phyloP scores from a whole-genome alignment of 1,140 invertebrate species.

The Hetaerina americana region DNA sequence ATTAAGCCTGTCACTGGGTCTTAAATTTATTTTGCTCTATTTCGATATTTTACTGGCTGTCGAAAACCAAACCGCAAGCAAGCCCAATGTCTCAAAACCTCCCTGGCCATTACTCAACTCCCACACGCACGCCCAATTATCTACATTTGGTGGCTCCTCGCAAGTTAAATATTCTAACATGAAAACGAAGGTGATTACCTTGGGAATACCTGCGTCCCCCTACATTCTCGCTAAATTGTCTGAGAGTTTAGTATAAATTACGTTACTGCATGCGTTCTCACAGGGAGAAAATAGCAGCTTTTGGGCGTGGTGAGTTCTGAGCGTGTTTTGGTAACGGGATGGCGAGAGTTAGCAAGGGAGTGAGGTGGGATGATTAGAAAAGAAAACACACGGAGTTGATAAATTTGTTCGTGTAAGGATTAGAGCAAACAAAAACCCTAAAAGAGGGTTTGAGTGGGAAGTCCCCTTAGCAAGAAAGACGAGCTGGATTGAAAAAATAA shows the following conservation, averaged over 20 bases:
- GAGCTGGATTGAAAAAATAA: too few relatives aligned
- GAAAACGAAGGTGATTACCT: neutral
- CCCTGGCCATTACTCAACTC: neutral
- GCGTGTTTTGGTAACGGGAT: neutral
- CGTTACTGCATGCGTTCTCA: neutral
- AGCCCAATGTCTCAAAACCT: neutral
- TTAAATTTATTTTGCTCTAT: too few relatives aligned
- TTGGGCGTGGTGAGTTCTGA: neutral
- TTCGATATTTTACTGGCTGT: too few relatives aligned
- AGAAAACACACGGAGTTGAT: neutral
- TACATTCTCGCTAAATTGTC: neutral
- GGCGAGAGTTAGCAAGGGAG: neutral
- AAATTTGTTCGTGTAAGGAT: neutral
- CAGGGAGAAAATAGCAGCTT: too few relatives aligned
- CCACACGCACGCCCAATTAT: neutral
- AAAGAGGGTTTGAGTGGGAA: too few relatives aligned
- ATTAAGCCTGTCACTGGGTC: too few relatives aligned
- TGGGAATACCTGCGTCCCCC: neutral
- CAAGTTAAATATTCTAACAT: neutral
- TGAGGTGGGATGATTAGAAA: neutral
- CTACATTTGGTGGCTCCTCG: neutral
- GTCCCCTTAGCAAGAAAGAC: too few relatives aligned
- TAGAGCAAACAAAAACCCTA: too few relatives aligned
- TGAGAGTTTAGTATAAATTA: neutral
- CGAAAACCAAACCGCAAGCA: neutral